Conservation (phyloP, 2,888 invertebrate genomes). For the Andrena trimmerana region DNA sequence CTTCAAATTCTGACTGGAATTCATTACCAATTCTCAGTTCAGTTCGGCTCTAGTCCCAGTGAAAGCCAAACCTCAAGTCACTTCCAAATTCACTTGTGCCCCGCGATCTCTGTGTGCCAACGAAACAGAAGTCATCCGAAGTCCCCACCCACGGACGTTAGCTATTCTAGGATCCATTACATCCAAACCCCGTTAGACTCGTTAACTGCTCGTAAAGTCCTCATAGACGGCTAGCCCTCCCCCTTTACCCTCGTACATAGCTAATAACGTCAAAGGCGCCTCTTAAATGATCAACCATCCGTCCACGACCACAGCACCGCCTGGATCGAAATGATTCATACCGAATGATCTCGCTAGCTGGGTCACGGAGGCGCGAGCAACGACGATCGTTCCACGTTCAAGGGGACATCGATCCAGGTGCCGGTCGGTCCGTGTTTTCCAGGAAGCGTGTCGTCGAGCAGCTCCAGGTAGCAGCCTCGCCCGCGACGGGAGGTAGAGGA, state of each 20-base stretch:
- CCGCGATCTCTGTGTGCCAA: no score
- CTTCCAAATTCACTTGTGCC: no score
- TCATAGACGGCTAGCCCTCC: no score
- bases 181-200: not conserved
- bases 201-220: not conserved
- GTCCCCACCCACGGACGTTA: no score
- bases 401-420: slow-evolving; percentile 58
- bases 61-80: no score
- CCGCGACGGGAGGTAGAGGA: not conserved
- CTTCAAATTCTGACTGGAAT: no score
- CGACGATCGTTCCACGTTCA: slow-evolving; percentile 60
- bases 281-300: slow-evolving; percentile 39
- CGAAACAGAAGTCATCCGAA: no score
- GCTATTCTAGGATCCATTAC: no score
- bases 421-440: slow-evolving; percentile 42
- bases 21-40: no score
- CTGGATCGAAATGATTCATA: slow-evolving; percentile 36
- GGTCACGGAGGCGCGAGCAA: slow-evolving; percentile 42
- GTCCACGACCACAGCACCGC: slow-evolving; percentile 20
- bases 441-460: slow-evolving; percentile 42
- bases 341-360: slow-evolving; percentile 25
- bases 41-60: no score
- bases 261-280: slow-evolving; percentile 13
- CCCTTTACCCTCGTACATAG: not conserved
- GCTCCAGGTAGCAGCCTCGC: not conserved